Percentiles rank a stretch among this genome's conserved stretches.
Conservation (phyloP, 2,888 invertebrate species). For the Bugula neritina region DNA sequence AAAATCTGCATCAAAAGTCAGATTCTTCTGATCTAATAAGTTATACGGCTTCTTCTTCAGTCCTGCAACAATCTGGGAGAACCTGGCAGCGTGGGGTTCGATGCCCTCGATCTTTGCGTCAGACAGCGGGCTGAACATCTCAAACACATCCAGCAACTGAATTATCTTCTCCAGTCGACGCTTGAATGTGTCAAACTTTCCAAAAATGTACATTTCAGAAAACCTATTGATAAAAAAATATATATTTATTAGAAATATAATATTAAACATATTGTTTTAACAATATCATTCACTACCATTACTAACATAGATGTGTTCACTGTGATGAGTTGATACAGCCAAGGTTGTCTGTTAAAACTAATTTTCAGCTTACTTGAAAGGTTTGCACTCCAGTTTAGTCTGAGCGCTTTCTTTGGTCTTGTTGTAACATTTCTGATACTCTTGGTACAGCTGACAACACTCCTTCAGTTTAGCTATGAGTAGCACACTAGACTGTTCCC, state of each 20-base stretch:
- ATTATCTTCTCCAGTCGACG: slow-evolving; percentile 60
- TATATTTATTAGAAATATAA: too few species aligned
- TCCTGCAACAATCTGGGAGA: slow-evolving; percentile 63
- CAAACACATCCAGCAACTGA: slow-evolving; percentile 66
- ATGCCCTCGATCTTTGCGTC: slow-evolving; percentile 74
- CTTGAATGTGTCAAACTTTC: slow-evolving; percentile 51
- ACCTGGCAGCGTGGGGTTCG: slow-evolving; percentile 65
- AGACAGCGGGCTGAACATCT: slow-evolving; percentile 68
- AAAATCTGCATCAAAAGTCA: slow-evolving; percentile 71
- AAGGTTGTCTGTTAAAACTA: too few species aligned
- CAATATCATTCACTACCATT: too few species aligned
- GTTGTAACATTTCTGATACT: slow-evolving; percentile 60
- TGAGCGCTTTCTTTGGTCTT: slow-evolving; percentile 50
- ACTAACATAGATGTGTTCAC: too few species aligned
- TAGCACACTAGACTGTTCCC: slow-evolving; percentile 42
- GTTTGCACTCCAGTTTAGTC: slow-evolving; percentile 10
- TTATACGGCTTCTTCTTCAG: slow-evolving; percentile 72
- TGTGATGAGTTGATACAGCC: too few species aligned
- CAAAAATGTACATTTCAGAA: slow-evolving; percentile 53
- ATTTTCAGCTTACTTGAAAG: slow-evolving; percentile 16
- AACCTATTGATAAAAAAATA: slow-evolving; percentile 34
- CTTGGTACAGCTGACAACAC: slow-evolving; percentile 57
- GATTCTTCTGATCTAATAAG: slow-evolving; percentile 70
- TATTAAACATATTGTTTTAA: too few species aligned
- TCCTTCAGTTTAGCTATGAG: slow-evolving; percentile 55